Conservation (phyloP, 2,797 vertebrate species). For the Onychomys torridus region DNA sequence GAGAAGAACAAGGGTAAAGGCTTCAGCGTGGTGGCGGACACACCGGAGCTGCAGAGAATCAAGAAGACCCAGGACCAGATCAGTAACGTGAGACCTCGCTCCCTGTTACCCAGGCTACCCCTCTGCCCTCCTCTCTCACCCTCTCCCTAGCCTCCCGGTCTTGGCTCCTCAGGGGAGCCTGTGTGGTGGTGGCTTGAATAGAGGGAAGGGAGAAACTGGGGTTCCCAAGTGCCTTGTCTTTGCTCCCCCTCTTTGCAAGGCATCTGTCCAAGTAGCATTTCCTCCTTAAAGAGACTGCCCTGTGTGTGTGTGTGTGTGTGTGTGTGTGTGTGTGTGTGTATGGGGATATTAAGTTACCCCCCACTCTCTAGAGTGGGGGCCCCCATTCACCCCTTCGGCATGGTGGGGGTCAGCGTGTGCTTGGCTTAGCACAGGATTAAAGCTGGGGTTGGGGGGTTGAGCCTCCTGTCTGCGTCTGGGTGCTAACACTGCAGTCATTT, state of each 20-base stretch:
- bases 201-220: background rate
- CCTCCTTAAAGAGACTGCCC: rapidly evolving
- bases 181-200: background rate
- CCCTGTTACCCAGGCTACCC: rapidly evolving
- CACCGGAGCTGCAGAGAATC: slow-evolving; percentile 96
- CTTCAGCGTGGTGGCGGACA: slow-evolving; percentile 96
- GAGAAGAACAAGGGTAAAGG: slow-evolving; percentile 98
- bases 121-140: rapidly evolving
- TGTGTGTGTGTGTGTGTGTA: background rate
- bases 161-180: background rate
- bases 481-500: slow-evolving; percentile 73
- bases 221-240: background rate
- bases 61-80: slow-evolving; percentile 98
- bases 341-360: background rate
- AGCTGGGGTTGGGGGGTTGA: background rate
- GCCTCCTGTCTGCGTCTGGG: slow-evolving; percentile 35
- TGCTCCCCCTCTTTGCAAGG: background rate
- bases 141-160: background rate
- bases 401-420: background rate
- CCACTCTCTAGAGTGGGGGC: background rate
- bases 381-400: background rate
- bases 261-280: background rate
- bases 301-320: background rate
- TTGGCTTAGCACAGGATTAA: slow-evolving; percentile 55
- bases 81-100: slow-evolving; percentile 94